Percentiles rank a stretch among this genome's conserved stretches.
Evolutionary conservation across 2,888 invertebrate genomes (phyloP).

Genomic region (Deladenus siricidicola): DNA sequence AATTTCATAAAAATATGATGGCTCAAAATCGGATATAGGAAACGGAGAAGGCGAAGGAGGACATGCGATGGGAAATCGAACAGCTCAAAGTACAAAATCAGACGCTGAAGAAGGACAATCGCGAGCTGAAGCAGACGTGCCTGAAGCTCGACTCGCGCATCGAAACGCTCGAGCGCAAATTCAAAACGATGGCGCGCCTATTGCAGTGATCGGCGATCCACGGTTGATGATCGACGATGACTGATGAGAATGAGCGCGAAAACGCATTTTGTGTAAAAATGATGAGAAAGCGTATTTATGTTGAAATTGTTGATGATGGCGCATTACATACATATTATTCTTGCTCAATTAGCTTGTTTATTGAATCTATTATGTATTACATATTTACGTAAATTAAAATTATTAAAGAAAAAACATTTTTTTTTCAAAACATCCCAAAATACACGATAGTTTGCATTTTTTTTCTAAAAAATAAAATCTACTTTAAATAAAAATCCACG

Average conservation of each 20-base stretch:
- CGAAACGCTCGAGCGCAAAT: constrained; percentile 45
- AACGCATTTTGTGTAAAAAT: too few relatives aligned
- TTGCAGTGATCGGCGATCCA: too few relatives aligned
- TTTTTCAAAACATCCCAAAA: too few relatives aligned
- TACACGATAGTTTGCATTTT: too few relatives aligned
- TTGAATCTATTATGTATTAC: neutral
- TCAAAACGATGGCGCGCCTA: constrained; percentile 48
- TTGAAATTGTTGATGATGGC: too few relatives aligned
- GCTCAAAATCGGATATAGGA: neutral
- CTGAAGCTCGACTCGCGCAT: constrained; percentile 43
- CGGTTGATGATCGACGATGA: too few relatives aligned
- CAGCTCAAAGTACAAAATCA: constrained; percentile 46
- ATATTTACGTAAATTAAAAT: neutral
- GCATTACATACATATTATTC: too few relatives aligned
- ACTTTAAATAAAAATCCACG: too few relatives aligned
- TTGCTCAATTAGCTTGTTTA: too few relatives aligned
- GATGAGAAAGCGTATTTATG: too few relatives aligned
- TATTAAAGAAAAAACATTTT: neutral
- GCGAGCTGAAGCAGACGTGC: constrained; percentile 43
- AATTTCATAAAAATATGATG: too few relatives aligned
- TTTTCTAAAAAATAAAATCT: neutral
- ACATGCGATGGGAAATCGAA: constrained; percentile 49
- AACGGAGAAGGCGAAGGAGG: constrained; percentile 31
- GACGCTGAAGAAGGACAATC: constrained; percentile 41
- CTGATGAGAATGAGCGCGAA: too few relatives aligned